phyloP scores from a whole-genome alignment of 2,113 vertebrate species.

The zebrafish (Danio rerio) region DNA sequence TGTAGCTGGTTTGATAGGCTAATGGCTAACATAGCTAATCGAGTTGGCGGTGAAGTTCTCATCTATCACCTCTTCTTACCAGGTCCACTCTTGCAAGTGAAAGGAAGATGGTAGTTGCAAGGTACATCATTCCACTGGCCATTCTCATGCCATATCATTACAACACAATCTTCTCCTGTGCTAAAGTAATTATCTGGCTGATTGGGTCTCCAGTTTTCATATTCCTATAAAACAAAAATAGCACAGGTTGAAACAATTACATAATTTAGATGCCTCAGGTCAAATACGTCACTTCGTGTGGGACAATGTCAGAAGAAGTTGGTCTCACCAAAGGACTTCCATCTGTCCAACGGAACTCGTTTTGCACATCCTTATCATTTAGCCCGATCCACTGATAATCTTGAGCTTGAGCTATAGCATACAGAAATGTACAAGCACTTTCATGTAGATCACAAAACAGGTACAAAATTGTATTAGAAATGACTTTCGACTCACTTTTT shows the following conservation, averaged over 20 bases:
- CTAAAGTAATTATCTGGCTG: conserved; percentile 93
- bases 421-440: conserved; percentile 5
- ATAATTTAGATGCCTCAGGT: background rate
- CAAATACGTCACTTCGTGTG: background rate
- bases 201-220: conserved; percentile 92
- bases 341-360: conserved; percentile 93
- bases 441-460: background rate
- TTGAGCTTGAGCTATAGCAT: conserved; percentile 80
- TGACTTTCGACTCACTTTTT: conserved; percentile 83
- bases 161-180: conserved; percentile 89
- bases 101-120: conserved; percentile 94
- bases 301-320: background rate
- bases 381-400: conserved; percentile 98
- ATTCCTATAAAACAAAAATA: conserved; percentile 76
- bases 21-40: background rate
- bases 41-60: conserved; percentile 1
- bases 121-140: conserved; percentile 95
- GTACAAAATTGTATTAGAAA: background rate
- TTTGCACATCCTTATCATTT: conserved; percentile 87
- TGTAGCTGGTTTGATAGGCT: background rate
- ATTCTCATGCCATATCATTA: conserved; percentile 92
- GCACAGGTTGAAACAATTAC: background rate
- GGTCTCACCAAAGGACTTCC: conserved; percentile 85
- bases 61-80: conserved; percentile 72
- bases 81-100: conserved; percentile 92